These are phyloP conservation scores for Archegozetes longisetosus DNA, from an alignment of 1,140 invertebrate genomes.

Conservation along the genomic window DNA sequence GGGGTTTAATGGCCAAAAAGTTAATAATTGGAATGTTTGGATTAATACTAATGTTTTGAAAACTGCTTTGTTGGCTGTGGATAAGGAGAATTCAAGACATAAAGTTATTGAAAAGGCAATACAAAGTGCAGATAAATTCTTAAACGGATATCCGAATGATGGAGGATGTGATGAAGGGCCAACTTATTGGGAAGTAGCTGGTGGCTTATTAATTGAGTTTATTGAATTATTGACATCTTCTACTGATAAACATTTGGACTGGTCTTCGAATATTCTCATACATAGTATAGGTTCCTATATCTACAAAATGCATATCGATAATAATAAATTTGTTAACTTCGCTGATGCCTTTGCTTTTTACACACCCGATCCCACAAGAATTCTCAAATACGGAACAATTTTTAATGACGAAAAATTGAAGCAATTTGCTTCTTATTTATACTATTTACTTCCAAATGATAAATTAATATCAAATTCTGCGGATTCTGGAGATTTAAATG, in stretches of 20 bases:
- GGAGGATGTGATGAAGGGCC: slow-evolving; percentile 12
- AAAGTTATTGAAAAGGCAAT: background rate
- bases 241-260: background rate
- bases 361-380: background rate
- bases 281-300: slow-evolving; percentile 5
- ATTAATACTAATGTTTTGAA: background rate
- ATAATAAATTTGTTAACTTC: slow-evolving; percentile 13
- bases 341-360: background rate
- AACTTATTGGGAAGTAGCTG: slow-evolving; percentile 3
- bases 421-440: slow-evolving; percentile 7
- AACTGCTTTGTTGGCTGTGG: background rate
- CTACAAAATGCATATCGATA: slow-evolving; percentile 12
- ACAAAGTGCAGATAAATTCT: slow-evolving; percentile 2
- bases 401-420: slow-evolving; percentile 12
- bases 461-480: background rate
- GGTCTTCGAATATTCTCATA: background rate
- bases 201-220: slow-evolving; percentile 11
- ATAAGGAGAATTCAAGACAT: background rate
- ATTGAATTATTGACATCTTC: background rate
- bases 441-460: background rate
- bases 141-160: background rate
- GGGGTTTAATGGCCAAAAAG: background rate
- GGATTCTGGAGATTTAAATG: background rate
- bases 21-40: background rate
- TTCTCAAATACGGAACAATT: slow-evolving; percentile 9